Conservation (phyloP, 1,140 invertebrate genomes). For the Bicyclus anynana region DNA sequence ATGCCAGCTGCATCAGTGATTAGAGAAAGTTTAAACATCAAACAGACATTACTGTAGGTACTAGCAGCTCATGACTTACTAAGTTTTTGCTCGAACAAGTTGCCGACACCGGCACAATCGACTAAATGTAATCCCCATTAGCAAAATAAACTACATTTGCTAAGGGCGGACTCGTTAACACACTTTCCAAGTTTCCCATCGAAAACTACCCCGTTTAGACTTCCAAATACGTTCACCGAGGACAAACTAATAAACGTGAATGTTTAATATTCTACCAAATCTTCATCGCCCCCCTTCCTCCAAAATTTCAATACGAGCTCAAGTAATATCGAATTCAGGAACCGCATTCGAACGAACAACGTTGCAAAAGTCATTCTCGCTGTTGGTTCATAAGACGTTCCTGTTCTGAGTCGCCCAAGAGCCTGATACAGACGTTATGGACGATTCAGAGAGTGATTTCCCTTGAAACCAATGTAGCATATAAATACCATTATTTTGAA, state of each 20-base stretch:
- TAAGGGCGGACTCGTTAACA: constrained; percentile 66
- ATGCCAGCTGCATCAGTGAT: constrained; percentile 11
- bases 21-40: constrained; percentile 23
- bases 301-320: constrained; percentile 69
- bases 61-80: constrained; percentile 1
- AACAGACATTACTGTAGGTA: constrained; percentile 18
- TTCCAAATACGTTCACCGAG: constrained; percentile 65
- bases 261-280: constrained; percentile 74
- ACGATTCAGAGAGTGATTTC: constrained; percentile 72
- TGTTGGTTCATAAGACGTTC: constrained; percentile 35
- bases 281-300: constrained; percentile 51
- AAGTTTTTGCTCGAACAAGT: constrained; percentile 35
- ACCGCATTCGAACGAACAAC: constrained; percentile 37
- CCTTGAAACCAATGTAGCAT: constrained; percentile 75
- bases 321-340: constrained; percentile 63
- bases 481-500: constrained; percentile 76
- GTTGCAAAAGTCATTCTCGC: constrained; percentile 30
- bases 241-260: constrained; percentile 76
- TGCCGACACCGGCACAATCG: constrained; percentile 42
- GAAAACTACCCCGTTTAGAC: constrained; percentile 68
- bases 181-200: constrained; percentile 68
- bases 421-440: constrained; percentile 62
- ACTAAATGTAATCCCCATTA: constrained; percentile 64
- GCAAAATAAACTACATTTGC: constrained; percentile 58
- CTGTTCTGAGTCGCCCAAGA: constrained; percentile 17